A percentile compares a stretch with the other conserved stretches of the same genome.
phyloP scores from a whole-genome alignment of 1,140 invertebrate species.

The Formica selysi region DNA sequence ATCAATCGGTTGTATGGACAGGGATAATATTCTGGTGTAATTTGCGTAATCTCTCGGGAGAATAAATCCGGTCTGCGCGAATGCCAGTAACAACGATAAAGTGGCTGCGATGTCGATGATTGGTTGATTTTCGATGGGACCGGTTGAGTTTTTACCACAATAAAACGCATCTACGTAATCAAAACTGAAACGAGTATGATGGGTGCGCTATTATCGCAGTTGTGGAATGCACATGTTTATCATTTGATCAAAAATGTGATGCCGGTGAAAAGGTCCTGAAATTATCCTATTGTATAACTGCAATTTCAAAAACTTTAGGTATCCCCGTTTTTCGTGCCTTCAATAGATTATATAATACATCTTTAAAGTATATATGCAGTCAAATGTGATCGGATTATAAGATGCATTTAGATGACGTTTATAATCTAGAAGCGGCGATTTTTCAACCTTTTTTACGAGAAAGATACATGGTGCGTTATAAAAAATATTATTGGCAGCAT shows the following conservation, averaged over 20 bases:
- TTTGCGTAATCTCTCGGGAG: constrained; percentile 68
- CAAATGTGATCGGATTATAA: neutral
- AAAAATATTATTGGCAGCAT: neutral
- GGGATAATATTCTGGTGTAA: constrained; percentile 64
- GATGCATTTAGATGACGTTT: neutral
- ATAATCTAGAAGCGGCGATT: too few relatives aligned
- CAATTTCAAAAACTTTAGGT: constrained; percentile 33
- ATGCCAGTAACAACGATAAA: constrained; percentile 78
- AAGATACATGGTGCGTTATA: too few relatives aligned
- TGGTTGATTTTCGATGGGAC: constrained; percentile 74
- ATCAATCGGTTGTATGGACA: constrained; percentile 66
- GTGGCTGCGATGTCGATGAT: constrained; percentile 68
- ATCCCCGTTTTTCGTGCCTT: neutral
- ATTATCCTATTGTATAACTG: constrained; percentile 66
- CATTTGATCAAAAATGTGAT: constrained; percentile 56
- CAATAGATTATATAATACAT: neutral
- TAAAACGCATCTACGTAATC: constrained; percentile 80
- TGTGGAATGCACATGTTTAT: constrained; percentile 70
- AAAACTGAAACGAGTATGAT: constrained; percentile 72
- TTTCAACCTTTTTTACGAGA: neutral
- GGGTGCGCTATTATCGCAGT: constrained; percentile 75
- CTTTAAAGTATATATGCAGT: neutral
- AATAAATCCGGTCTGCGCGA: constrained; percentile 48
- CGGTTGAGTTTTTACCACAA: constrained; percentile 70
- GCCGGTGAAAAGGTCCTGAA: constrained; percentile 22